phyloP scores from a whole-genome alignment of 1,140 invertebrate species.

The Ylistrum balloti region DNA sequence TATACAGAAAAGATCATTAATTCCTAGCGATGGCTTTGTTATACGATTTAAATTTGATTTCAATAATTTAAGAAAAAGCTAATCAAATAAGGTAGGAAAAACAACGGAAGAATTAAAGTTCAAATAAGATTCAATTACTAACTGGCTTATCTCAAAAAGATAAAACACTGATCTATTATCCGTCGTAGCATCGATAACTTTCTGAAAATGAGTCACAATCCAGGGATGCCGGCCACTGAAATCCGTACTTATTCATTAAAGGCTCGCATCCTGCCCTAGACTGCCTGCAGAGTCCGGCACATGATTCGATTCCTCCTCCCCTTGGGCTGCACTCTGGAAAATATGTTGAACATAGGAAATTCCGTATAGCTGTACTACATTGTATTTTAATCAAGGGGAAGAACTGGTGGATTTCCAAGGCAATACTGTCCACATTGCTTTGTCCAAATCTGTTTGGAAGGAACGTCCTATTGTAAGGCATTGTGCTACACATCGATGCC shows the following conservation, averaged over 20 bases:
- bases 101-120: too few relatives aligned
- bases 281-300: background rate
- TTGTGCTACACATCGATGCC: background rate
- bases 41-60: too few relatives aligned
- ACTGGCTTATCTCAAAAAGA: too few relatives aligned
- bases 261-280: background rate
- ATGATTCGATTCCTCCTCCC: background rate
- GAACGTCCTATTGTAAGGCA: background rate
- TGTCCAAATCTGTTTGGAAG: background rate
- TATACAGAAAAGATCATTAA: too few relatives aligned
- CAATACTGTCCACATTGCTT: background rate
- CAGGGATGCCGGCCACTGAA: too few relatives aligned
- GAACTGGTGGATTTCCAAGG: slow-evolving; percentile 22
- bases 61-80: too few relatives aligned
- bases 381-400: background rate
- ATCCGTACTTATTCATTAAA: background rate
- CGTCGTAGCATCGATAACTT: too few relatives aligned
- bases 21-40: too few relatives aligned
- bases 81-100: too few relatives aligned
- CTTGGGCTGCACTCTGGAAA: background rate
- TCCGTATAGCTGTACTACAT: background rate
- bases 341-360: background rate
- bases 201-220: too few relatives aligned
- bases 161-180: too few relatives aligned
- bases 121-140: too few relatives aligned